Percentiles rank a stretch among this genome's conserved stretches.
phyloP scores from a whole-genome alignment of 2,888 invertebrate genomes.

The Limnephilus marmoratus region DNA sequence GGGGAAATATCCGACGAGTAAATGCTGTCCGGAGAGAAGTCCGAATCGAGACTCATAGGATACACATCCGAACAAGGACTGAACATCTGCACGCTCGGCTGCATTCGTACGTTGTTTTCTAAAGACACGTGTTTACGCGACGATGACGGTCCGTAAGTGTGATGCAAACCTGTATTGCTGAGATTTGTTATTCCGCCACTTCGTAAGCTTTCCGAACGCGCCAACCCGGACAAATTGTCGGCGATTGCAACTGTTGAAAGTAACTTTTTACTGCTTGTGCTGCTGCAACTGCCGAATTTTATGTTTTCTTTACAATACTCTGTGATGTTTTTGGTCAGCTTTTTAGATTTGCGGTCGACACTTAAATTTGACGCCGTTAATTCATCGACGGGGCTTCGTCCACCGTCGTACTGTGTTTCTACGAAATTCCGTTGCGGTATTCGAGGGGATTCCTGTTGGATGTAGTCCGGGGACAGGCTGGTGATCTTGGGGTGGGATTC shows the following conservation, averaged over 20 bases:
- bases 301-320: conserved; percentile 57
- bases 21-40: conserved; percentile 67
- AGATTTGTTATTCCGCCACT: conserved; percentile 20
- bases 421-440: conserved; percentile 41
- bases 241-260: conserved; percentile 69
- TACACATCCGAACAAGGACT: conserved; percentile 67
- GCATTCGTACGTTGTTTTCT: conserved; percentile 72
- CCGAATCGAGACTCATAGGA: conserved; percentile 39
- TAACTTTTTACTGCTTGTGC: conserved; percentile 75
- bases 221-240: conserved; percentile 67
- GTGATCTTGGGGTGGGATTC: conserved; percentile 76
- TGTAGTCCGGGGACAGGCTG: conserved; percentile 69
- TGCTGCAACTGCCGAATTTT: conserved; percentile 75
- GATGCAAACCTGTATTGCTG: conserved; percentile 26
- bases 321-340: conserved; percentile 70
- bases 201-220: conserved; percentile 75
- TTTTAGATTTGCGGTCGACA: conserved; percentile 68
- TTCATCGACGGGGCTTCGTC: conserved; percentile 36
- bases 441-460: conserved; percentile 71
- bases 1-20: conserved; percentile 71
- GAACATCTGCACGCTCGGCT: conserved; percentile 68
- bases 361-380: conserved; percentile 52
- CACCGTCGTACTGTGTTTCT: background rate
- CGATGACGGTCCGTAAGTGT: conserved; percentile 60
- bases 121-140: conserved; percentile 47